phyloP scores from a whole-genome alignment of 35 echinoderm and acorn worm species.

The Lytechinus variegatus region DNA sequence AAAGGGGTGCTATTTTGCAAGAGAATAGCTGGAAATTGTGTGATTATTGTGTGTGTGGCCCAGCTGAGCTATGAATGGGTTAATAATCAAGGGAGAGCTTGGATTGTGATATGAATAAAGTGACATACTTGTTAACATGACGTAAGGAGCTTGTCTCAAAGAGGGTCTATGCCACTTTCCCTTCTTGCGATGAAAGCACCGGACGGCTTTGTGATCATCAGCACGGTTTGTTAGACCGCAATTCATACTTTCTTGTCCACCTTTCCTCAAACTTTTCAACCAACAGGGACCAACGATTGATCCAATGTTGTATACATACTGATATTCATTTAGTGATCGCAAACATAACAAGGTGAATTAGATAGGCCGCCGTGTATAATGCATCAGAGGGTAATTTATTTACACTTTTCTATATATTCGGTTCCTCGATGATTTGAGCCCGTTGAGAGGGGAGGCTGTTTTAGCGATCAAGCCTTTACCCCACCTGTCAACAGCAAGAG shows the following conservation, averaged over 20 bases:
- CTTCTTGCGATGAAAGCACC: not conserved
- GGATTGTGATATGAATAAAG: not conserved
- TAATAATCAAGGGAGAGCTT: not conserved
- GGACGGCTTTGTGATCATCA: not conserved
- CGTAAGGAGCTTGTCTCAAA: not conserved
- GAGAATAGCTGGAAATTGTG: not conserved
- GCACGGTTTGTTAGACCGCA: not conserved
- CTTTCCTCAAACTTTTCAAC: not conserved
- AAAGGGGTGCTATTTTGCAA: not conserved
- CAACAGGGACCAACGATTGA: not conserved
- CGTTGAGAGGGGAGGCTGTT: not conserved
- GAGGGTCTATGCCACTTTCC: not conserved
- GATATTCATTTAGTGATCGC: not conserved
- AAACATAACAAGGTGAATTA: not conserved
- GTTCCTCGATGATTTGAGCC: not conserved
- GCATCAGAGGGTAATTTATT: not conserved
- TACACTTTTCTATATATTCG: not conserved
- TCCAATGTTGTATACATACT: not conserved
- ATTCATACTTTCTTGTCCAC: not conserved
- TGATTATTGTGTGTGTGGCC: not conserved
- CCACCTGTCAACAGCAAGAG: not conserved
- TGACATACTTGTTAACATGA: not conserved
- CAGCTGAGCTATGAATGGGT: not conserved
- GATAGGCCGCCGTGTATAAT: not conserved
- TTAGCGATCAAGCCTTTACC: constrained; percentile 2